Percentiles rank a stretch among this genome's conserved stretches.
Evolutionary conservation across 2,113 vertebrate species (phyloP).

Genomic region (Myotis lucifugus): DNA sequence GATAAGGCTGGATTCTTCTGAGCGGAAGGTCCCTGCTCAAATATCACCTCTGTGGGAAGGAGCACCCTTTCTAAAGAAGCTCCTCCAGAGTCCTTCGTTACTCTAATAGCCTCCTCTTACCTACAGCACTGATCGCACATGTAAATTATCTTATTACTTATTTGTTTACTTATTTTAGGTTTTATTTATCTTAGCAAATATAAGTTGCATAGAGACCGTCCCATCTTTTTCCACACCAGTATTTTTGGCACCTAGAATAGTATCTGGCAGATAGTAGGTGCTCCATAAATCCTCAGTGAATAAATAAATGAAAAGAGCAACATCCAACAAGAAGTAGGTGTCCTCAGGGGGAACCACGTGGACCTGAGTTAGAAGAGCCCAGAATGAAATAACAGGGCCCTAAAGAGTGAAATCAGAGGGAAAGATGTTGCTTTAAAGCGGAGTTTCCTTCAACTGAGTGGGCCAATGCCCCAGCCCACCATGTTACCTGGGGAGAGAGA

Average conservation of each 20-base stretch:
- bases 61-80: background rate
- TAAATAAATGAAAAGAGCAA: background rate
- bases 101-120: background rate
- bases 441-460: background rate
- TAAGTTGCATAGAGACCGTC: background rate
- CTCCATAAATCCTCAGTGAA: background rate
- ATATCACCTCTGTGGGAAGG: background rate
- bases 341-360: background rate
- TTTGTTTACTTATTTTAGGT: background rate
- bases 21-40: background rate
- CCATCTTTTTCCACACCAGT: background rate
- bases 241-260: background rate
- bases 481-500: background rate
- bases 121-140: background rate
- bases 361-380: background rate
- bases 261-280: background rate
- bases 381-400: background rate
- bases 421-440: background rate
- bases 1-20: background rate
- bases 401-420: background rate
- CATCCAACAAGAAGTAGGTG: background rate
- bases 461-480: background rate
- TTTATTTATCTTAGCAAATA: background rate
- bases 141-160: background rate
- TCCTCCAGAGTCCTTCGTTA: background rate